phyloP scores from a whole-genome alignment of 2,888 invertebrate genomes.

The Meta bourneti region DNA sequence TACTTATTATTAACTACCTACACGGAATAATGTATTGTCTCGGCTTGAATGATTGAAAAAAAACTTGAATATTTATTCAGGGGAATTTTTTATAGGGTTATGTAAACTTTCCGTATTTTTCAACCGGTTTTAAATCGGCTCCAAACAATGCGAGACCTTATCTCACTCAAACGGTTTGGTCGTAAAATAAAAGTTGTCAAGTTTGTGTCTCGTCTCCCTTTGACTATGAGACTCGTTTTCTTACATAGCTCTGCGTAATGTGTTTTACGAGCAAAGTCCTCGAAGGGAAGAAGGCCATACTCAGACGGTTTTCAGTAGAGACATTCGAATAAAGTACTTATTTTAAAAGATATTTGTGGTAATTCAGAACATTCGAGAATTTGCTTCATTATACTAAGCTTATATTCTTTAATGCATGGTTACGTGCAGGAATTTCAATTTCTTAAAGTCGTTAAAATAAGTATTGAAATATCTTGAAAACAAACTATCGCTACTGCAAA shows the following conservation, averaged over 20 bases:
- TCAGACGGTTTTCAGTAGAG: not conserved
- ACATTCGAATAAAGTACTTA: too few species aligned
- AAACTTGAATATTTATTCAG: not conserved
- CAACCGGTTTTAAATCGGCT: not conserved
- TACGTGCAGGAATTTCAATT: conserved; percentile 2
- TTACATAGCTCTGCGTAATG: not conserved
- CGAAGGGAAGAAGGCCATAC: not conserved
- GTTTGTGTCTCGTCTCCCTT: not conserved
- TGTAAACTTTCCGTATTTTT: not conserved
- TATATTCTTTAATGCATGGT: not conserved
- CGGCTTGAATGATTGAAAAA: not conserved
- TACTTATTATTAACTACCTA: too few species aligned
- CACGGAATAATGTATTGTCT: too few species aligned
- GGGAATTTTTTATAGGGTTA: not conserved
- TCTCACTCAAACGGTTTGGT: not conserved
- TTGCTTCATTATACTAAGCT: too few species aligned
- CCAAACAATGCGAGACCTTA: not conserved
- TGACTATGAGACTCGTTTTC: not conserved
- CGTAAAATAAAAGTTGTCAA: not conserved
- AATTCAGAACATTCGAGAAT: too few species aligned
- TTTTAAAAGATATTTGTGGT: too few species aligned
- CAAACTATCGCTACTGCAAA: too few species aligned
- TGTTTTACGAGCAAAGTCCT: not conserved
- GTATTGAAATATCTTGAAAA: too few species aligned
- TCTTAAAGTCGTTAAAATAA: too few species aligned